Evolutionary conservation across 2,113 vertebrate species (phyloP), one percentile per base, ranked within the genome.

Genomic region (Alouatta palliata): DNA sequence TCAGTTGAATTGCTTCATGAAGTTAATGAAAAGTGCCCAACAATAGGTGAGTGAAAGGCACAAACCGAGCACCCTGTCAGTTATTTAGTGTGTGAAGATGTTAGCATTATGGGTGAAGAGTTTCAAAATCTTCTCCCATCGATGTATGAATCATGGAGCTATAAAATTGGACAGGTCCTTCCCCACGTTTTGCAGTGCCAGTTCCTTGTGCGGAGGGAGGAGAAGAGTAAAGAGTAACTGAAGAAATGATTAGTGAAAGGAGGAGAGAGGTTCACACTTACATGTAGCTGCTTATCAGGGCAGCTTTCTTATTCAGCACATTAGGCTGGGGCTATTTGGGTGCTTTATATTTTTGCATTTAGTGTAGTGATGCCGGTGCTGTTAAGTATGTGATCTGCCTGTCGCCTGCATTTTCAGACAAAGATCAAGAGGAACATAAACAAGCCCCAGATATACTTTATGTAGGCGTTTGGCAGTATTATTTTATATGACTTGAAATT

Each of bases 361-460:
- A 97, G 97, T 0, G 0, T 86, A 91, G 98, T 94, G 96, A 68
- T 98, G 97, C 93, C 95, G 64, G 75, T 66, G 97, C 97, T 80
- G 98, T 98, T 99, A 98, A 98, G 97, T 98, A 95, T 97, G 97
- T 91, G 98, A 98, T 99, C 98, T 98, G 98, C 98, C 98, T 98
- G 98, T 98, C 98, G 88, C 98, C 97, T 98, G 98, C 98, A 27
- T 98, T 99, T 98, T 98, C 97, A 98, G 97, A 94, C 96, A 98
- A 96, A 98, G 98, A 98, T 98, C 98, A 98, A 98, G 97, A 96
- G 97, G 98, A 96, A 95, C 98, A 89, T 98, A 99, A 99, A 98
- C 97, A 97, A 98, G 98, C 97, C 97, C 94, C 87, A 98, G 97
- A 97, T 96, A 97, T 97, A 85, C 98, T 98, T 99, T 98, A 98